Conservation (phyloP, 2,113 vertebrate genomes). For the Seriola quinqueradiata region DNA sequence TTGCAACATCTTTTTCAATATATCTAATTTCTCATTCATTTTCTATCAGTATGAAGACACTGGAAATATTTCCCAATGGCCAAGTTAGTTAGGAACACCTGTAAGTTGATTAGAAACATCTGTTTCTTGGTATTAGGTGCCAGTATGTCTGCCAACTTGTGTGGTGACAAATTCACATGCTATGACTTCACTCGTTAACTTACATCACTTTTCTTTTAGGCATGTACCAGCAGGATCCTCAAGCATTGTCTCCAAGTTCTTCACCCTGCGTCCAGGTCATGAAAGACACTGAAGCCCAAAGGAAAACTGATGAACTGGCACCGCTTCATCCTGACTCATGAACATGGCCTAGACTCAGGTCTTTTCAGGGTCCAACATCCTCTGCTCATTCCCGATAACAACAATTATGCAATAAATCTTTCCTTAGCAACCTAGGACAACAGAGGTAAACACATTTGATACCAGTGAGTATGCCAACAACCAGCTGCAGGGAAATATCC, state of each 20-base stretch:
- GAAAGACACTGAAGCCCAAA: slow-evolving; percentile 30
- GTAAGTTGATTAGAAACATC: slow-evolving; percentile 53
- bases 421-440: slow-evolving; percentile 77
- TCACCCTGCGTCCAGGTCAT: slow-evolving; percentile 44
- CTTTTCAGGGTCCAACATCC: slow-evolving; percentile 69
- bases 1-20: slow-evolving; percentile 38
- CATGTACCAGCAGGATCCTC: slow-evolving; percentile 61
- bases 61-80: slow-evolving; percentile 17
- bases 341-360: slow-evolving; percentile 54
- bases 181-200: slow-evolving; percentile 24
- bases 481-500: slow-evolving; percentile 50
- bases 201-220: slow-evolving; percentile 31
- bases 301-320: slow-evolving; percentile 67
- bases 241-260: slow-evolving; percentile 14
- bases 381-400: slow-evolving; percentile 71
- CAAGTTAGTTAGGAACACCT: slow-evolving; percentile 51
- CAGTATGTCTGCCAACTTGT: slow-evolving; percentile 58
- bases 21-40: slow-evolving; percentile 8
- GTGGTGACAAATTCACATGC: slow-evolving; percentile 60
- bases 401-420: slow-evolving; percentile 72
- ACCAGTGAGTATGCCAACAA: slow-evolving; percentile 51
- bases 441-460: slow-evolving; percentile 71
- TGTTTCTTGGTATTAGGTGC: slow-evolving; percentile 54
- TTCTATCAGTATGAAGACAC: slow-evolving; percentile 5
- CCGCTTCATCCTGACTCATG: slow-evolving; percentile 61